These are phyloP conservation scores for Ianthella basta DNA, from an alignment of 37 sponge, comb jelly and placozoan genomes.

Conservation along the genomic window DNA sequence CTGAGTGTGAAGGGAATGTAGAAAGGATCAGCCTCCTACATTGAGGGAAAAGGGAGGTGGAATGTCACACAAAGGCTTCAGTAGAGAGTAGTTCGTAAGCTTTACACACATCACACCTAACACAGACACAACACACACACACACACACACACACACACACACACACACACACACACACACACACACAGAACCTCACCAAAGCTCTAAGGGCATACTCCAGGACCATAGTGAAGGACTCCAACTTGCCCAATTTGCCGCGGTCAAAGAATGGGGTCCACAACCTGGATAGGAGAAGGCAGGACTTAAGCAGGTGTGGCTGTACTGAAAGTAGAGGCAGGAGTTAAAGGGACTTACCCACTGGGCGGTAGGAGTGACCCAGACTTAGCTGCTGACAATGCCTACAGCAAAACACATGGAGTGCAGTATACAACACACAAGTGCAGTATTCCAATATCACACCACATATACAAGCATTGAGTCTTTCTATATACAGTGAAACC, in stretches of 20 bases:
- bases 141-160: constrained; percentile 14
- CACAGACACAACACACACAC: not conserved
- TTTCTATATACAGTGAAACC: no score
- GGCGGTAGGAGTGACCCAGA: constrained; percentile 14
- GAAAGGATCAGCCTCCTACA: constrained; percentile 21
- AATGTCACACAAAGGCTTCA: not conserved
- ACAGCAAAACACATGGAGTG: not conserved
- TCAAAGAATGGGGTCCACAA: constrained; percentile 18
- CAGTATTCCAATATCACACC: no score
- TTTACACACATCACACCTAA: constrained; percentile 23
- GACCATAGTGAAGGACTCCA: constrained; percentile 26
- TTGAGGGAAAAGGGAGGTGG: not conserved
- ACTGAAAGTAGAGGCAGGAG: no score
- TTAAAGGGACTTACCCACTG: constrained; percentile 30
- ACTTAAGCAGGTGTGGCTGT: not conserved
- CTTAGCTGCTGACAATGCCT: constrained; percentile 16
- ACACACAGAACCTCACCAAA: constrained; percentile 20
- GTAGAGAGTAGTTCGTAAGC: not conserved
- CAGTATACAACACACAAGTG: no score
- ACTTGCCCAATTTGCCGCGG: not conserved
- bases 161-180: constrained; percentile 26
- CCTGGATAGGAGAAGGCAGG: not conserved
- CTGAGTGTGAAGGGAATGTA: constrained; percentile 30
- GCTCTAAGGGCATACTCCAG: constrained; percentile 17
- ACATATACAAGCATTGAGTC: no score